phyloP scores from a whole-genome alignment of 2,888 invertebrate genomes.

The Torymus aiolomorphi region DNA sequence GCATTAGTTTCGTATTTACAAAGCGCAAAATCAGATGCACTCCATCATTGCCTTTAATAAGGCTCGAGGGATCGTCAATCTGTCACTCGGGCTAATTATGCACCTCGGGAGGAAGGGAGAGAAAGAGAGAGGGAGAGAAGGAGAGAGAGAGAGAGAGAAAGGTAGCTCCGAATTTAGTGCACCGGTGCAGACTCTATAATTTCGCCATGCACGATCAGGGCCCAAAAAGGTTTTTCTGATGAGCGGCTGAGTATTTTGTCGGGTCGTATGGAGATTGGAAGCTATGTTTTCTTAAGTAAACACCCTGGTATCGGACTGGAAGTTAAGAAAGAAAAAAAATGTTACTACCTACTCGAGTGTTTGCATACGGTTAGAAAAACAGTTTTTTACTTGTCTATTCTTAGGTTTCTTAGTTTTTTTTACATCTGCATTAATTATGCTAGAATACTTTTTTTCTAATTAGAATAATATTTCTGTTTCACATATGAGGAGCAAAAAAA shows the following conservation, averaged over 20 bases:
- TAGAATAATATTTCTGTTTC: no score
- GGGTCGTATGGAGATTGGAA: constrained; percentile 14
- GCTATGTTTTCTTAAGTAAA: constrained; percentile 8
- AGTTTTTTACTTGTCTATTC: no score
- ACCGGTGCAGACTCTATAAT: constrained; percentile 1
- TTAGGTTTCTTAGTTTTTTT: no score
- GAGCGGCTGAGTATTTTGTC: background rate
- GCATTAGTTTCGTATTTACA: background rate
- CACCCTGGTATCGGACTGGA: background rate
- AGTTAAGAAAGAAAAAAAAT: background rate
- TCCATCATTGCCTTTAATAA: constrained; percentile 3
- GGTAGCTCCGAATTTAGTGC: no score
- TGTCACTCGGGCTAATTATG: background rate
- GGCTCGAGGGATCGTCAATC: constrained; percentile 5
- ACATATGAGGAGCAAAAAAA: no score
- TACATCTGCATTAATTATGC: no score
- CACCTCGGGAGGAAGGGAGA: no score
- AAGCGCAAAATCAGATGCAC: background rate
- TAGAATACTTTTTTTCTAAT: no score
- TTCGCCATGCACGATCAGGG: background rate
- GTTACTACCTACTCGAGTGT: no score
- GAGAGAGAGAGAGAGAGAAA: no score
- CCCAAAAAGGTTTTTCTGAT: constrained; percentile 18
- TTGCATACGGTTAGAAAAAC: no score
- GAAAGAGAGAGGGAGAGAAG: no score